Evolutionary conservation across 1,140 invertebrate genomes (phyloP).

Genomic region (Caenorhabditis inopinata): DNA sequence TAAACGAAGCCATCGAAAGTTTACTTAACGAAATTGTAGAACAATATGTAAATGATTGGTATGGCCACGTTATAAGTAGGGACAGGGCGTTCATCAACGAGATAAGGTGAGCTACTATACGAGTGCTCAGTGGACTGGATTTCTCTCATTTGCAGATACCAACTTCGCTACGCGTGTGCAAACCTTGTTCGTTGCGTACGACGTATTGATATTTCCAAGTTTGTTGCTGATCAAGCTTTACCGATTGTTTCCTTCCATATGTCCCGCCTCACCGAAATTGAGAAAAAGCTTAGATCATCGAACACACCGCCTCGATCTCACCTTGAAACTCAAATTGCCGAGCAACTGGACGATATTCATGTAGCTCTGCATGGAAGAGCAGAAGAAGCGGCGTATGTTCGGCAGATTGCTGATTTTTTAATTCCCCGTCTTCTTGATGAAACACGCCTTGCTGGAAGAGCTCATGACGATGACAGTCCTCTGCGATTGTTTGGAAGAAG

Average conservation of each 20-base stretch:
- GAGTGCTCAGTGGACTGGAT: background rate
- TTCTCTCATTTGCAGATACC: constrained; percentile 40
- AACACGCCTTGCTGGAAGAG: constrained; percentile 31
- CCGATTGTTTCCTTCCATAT: constrained; percentile 25
- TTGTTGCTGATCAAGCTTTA: constrained; percentile 32
- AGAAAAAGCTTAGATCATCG: background rate
- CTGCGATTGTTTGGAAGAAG: background rate
- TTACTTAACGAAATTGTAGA: constrained; percentile 48
- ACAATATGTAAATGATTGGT: constrained; percentile 50
- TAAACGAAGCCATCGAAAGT: constrained; percentile 44
- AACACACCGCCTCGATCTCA: background rate
- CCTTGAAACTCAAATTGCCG: constrained; percentile 27
- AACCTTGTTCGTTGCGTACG: constrained; percentile 32
- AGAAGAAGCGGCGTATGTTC: constrained; percentile 26
- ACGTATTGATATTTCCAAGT: constrained; percentile 35
- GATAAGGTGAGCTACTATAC: constrained; percentile 47
- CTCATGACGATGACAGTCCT: constrained; percentile 37
- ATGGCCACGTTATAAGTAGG: constrained; percentile 40
- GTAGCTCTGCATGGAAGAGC: background rate
- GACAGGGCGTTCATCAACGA: constrained; percentile 50
- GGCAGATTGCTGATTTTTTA: constrained; percentile 37
- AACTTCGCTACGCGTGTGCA: constrained; percentile 43
- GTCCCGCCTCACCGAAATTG: background rate
- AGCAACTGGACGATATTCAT: constrained; percentile 31
- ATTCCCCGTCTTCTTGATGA: constrained; percentile 40